Conservation (phyloP, 2,888 invertebrate species). For the Ganaspis brasiliensis region DNA sequence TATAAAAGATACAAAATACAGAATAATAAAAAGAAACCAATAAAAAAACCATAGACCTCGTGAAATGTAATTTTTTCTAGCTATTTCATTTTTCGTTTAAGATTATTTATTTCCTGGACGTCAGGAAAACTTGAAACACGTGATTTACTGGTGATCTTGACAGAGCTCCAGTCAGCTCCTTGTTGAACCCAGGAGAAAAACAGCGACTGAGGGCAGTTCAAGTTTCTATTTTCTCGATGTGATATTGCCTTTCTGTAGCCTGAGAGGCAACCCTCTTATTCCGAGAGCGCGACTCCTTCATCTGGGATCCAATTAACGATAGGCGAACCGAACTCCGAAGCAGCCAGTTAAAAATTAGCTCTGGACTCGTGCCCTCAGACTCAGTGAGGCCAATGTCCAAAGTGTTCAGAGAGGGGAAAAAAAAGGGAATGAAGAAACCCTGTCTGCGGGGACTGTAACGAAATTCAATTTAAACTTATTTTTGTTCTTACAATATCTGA, state of each 20-base stretch:
- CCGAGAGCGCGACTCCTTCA: constrained; percentile 67
- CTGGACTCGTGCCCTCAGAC: constrained; percentile 54
- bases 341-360: constrained; percentile 74
- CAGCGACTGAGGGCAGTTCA: constrained; percentile 5
- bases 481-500: constrained; percentile 77
- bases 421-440: constrained; percentile 44
- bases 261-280: constrained; percentile 45
- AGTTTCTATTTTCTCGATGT: constrained; percentile 41
- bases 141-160: constrained; percentile 41
- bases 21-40: no score
- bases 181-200: constrained; percentile 33
- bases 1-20: no score
- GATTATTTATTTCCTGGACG: not conserved
- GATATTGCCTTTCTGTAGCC: constrained; percentile 37
- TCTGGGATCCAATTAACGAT: constrained; percentile 77
- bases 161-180: constrained; percentile 14
- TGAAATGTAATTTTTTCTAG: no score
- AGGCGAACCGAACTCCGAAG: constrained; percentile 70
- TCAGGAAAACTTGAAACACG: constrained; percentile 32
- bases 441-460: constrained; percentile 32
- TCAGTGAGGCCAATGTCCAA: constrained; percentile 50
- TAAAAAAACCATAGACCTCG: no score
- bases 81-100: not conserved
- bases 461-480: constrained; percentile 73
- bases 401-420: constrained; percentile 28